Percentiles rank a stretch among this genome's conserved stretches.
Conservation (phyloP, 2,113 vertebrate species). For the Peromyscus leucopus region DNA sequence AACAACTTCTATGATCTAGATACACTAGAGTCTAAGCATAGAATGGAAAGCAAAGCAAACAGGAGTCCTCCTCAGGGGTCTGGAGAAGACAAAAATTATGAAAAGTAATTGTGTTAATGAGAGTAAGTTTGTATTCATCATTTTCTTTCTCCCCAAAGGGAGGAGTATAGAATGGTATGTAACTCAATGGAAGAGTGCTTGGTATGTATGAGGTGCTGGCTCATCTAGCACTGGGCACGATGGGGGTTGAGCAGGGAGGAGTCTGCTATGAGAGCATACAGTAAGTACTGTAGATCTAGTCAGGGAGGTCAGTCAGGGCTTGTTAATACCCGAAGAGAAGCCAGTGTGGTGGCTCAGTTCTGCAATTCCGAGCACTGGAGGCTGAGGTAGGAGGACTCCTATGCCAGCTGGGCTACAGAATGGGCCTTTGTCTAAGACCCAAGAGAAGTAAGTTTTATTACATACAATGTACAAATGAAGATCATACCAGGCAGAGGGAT, state of each 20-base stretch:
- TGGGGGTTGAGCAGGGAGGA: not conserved
- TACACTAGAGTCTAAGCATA: not conserved
- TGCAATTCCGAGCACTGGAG: not conserved
- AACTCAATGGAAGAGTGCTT: not conserved
- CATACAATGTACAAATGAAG: not conserved
- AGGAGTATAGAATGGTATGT: not conserved
- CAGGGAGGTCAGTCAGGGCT: not conserved
- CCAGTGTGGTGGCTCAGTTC: not conserved
- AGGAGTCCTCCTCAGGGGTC: not conserved
- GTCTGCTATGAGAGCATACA: not conserved
- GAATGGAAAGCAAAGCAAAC: not conserved
- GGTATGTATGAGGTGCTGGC: not conserved
- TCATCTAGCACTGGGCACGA: not conserved
- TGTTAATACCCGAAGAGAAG: conserved; percentile 9
- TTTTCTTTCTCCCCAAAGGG: not conserved
- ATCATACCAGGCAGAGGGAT: not conserved
- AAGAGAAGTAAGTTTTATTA: not conserved
- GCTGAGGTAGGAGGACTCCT: not conserved
- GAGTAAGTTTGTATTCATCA: not conserved
- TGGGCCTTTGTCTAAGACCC: not conserved
- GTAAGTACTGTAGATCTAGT: not conserved
- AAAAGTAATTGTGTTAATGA: not conserved
- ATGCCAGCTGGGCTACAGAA: not conserved
- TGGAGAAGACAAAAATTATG: not conserved
- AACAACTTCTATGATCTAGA: not conserved